Conservation (phyloP, 2,113 vertebrate genomes). For the Harpagus bidentatus region DNA sequence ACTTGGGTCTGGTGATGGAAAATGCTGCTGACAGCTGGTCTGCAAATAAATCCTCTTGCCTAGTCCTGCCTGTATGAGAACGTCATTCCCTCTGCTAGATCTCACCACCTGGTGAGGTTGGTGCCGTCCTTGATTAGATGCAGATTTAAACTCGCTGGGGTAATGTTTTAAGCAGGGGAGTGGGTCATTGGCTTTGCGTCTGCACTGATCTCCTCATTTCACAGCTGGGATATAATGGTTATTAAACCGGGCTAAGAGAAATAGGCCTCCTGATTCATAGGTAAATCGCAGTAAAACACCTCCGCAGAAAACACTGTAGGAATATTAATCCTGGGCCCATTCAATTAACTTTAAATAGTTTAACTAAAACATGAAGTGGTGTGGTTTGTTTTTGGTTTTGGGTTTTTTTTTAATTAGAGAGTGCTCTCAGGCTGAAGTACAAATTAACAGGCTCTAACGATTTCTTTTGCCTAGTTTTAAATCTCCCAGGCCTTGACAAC, state of each 20-base stretch:
- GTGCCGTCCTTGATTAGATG: not conserved
- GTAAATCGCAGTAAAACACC: not conserved
- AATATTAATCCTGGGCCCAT: not conserved
- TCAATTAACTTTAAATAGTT: conserved; percentile 8
- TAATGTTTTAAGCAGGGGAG: not conserved
- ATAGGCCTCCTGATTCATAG: not conserved
- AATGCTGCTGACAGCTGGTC: not conserved
- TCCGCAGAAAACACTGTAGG: not conserved
- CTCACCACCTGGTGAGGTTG: not conserved
- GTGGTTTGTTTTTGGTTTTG: no score
- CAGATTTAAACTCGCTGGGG: not conserved
- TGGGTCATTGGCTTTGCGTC: not conserved
- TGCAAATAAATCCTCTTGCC: not conserved
- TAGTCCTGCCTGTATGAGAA: not conserved
- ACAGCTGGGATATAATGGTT: not conserved
- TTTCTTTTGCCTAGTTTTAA: not conserved
- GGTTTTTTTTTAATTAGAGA: not conserved
- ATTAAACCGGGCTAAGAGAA: conserved; percentile 5
- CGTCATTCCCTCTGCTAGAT: not conserved
- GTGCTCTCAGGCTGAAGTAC: not conserved
- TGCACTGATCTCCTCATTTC: not conserved
- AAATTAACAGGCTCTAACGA: not conserved
- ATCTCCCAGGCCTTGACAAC: not conserved
- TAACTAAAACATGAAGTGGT: not conserved
- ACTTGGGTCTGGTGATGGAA: not conserved